Evolutionary conservation across 2,113 vertebrate species (phyloP), one percentile per base, ranked within the genome.

Genomic region (Echinops telfairi): DNA sequence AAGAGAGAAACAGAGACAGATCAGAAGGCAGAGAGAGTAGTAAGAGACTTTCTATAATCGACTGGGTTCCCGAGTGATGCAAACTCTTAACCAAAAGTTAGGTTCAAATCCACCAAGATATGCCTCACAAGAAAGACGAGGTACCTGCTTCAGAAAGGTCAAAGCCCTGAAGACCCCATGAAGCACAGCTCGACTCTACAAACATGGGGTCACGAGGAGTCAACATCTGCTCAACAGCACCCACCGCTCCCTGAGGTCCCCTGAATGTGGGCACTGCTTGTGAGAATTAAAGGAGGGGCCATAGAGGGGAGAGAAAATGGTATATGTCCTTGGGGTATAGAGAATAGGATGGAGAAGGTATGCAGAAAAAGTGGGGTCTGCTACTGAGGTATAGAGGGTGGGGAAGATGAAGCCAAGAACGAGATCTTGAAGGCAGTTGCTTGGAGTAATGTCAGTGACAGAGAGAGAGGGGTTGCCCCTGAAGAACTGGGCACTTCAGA

Each of bases 331-430:
- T 53, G 10, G 47, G 47, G 47, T 14, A 14, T 53, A 53, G 47
- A 11, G 9, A 53, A 9, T 9, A 53, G 47, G 47, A 53, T 2
- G 12, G 47, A 53, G 47, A 19, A 62, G 20, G 4, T 23, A 62
- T 62, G 11, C 6, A 62, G 47, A 62, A 64, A 62, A 64, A 27
- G 7, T 0, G 9, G 7, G 6, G 27, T 29, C 36, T 89, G 6
- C 0, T 71, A 6, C 17, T 1, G 36, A 19, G 5, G 0, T 57
- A 3, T 20, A 43, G 17, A 3, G 1, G 1, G 6, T n/a, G 7
- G 16, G 10, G 9, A 75, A 40, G 11, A 16, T 25, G 16, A 36
- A 10, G n/a, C 64, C 38, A 25, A 14, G 17, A 27, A 2, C 19
- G 23, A 5, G 9, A 12, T 8, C 11, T 14, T 16, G 31, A 62